Base-by-base conservation (phyloP, 2,113 vertebrate species). In the Pachypanchax playfairii region DNA sequence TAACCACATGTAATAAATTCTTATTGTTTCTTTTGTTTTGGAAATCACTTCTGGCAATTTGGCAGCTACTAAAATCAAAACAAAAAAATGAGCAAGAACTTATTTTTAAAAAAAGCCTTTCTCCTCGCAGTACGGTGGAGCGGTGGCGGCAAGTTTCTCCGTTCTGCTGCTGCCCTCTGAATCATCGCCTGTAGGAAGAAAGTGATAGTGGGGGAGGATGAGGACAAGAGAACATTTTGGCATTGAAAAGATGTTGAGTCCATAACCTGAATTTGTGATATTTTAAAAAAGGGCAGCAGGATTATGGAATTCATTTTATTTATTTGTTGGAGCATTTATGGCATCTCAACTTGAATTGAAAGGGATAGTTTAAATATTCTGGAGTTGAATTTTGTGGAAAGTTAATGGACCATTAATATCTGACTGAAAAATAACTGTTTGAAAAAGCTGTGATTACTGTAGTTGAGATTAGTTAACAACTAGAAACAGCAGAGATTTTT, bases 111-210 rank as follows among this genome's bases (percentile, higher is more conserved):
- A 20, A n/a, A 36, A 47, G 12, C 4, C 14, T 53, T 11, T 58
- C 36, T 56, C 15, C 13, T 15, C 17, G 36, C 20, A 14, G 29
- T 2, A 55, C 18, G 58, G 20, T 57, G 58, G 47, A 54, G 50
- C 11, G 38, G n/a, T 46, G 61, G 36, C 3, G 0, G 48, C 69
- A 75, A 17, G 42, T 56, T 73, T 42, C 20, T 25, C 21, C 6
- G 41, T 56, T 41, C 56, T 58, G 26, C 38, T 33, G 33, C 64
- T 64, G 63, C 44, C 59, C 65, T 67, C 67, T 83, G 84, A 83
- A 55, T 83, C 75, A 83, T 47, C 1, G 51, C 47, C 56, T 39
- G 73, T 70, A 64, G 70, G 80, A 73, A 54, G 80, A 72, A 44
- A 20, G 47, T 26, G 53, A 49, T 60, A 31, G 29, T 18, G 76